These are phyloP conservation scores for Semotilus atromaculatus DNA, from an alignment of 2,797 vertebrate species.

Conservation along the genomic window DNA sequence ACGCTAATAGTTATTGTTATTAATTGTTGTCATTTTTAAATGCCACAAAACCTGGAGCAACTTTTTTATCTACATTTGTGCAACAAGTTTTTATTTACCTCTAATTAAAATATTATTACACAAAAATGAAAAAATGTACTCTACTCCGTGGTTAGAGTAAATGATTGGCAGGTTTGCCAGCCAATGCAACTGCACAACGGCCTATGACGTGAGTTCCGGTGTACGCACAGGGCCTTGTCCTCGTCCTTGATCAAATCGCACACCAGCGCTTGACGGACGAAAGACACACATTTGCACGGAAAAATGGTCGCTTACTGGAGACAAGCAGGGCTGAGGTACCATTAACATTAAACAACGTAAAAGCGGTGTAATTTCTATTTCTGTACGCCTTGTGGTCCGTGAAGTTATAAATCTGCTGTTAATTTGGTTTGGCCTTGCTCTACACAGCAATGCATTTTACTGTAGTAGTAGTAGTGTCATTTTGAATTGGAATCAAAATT, in stretches of 20 bases:
- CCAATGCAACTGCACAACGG: slow-evolving; percentile 1
- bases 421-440: not conserved
- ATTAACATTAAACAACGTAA: not conserved
- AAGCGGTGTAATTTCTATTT: too few species aligned
- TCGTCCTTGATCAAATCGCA: slow-evolving; percentile 44
- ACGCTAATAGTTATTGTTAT: not conserved
- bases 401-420: not conserved
- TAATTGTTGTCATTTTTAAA: not conserved
- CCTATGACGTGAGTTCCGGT: slow-evolving; percentile 14
- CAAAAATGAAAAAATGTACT: not conserved
- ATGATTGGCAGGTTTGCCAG: slow-evolving; percentile 9
- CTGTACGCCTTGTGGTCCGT: not conserved
- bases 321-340: slow-evolving; percentile 54
- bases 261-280: not conserved
- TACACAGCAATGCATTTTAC: not conserved
- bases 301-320: slow-evolving; percentile 59
- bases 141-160: not conserved
- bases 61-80: not conserved
- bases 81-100: not conserved
- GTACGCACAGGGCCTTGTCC: not conserved
- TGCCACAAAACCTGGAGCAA: not conserved
- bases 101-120: not conserved
- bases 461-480: not conserved
- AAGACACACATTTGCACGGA: not conserved
- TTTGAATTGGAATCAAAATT: slow-evolving; percentile 32